Conservation (phyloP, 2,797 vertebrate species). For the Dipus sagitta region DNA sequence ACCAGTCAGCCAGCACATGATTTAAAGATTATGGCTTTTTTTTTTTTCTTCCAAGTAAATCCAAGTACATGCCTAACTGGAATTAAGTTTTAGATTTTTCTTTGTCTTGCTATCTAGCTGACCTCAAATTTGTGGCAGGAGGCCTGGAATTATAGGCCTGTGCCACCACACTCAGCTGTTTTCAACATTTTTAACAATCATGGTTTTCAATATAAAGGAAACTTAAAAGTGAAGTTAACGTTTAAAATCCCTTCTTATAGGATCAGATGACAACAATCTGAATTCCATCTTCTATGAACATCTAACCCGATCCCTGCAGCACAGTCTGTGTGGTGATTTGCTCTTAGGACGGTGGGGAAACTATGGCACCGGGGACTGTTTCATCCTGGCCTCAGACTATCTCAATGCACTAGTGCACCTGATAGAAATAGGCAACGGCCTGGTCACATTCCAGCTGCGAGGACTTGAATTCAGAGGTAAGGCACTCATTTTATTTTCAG, state of each 20-base stretch:
- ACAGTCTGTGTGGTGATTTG: constrained; percentile 97
- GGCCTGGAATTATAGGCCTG: background rate
- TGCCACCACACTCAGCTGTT: background rate
- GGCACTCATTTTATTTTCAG: constrained; percentile 51
- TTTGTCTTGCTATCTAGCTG: background rate
- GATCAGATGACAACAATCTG: constrained; percentile 98
- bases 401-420: constrained; percentile 98
- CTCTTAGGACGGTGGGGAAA: constrained; percentile 98
- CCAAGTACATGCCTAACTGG: background rate
- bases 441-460: constrained; percentile 97
- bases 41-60: constrained; percentile 43
- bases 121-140: background rate
- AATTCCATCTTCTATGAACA: constrained; percentile 99
- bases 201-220: constrained; percentile 23
- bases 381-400: constrained; percentile 99
- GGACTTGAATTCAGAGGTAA: constrained; percentile 99
- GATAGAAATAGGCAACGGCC: constrained; percentile 97
- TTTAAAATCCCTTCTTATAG: constrained; percentile 83
- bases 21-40: background rate
- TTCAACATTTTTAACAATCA: constrained; percentile 47
- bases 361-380: constrained; percentile 97
- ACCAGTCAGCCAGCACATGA: background rate
- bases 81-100: background rate
- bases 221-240: constrained; percentile 52
- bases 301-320: constrained; percentile 97